These are phyloP conservation scores for Acronicta psi DNA, from an alignment of 2,888 invertebrate species.

Conservation along the genomic window DNA sequence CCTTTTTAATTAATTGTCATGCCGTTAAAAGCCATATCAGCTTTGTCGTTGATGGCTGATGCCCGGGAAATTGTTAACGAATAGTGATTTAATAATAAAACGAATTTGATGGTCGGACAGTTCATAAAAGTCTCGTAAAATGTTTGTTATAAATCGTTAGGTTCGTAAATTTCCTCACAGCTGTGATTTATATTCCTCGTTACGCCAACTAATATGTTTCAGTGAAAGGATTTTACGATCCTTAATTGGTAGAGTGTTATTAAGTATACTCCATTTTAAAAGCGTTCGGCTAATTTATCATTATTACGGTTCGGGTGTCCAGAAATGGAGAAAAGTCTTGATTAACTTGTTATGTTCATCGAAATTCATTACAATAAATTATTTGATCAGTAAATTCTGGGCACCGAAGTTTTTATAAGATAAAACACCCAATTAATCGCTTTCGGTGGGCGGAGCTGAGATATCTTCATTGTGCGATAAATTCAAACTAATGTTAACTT, in stretches of 20 bases:
- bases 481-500: conserved; percentile 80
- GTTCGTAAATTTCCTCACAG: conserved; percentile 61
- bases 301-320: conserved; percentile 20
- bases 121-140: conserved; percentile 83
- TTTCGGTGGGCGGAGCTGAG: conserved; percentile 74
- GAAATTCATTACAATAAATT: conserved; percentile 69
- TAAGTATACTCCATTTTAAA: conserved; percentile 30
- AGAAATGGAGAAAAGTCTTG: conserved; percentile 39
- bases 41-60: conserved; percentile 81
- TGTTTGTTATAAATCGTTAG: conserved; percentile 69
- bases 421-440: conserved; percentile 75
- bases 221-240: conserved; percentile 42
- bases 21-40: conserved; percentile 87
- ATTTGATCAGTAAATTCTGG: conserved; percentile 68
- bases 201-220: conserved; percentile 40
- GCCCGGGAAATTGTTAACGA: conserved; percentile 83
- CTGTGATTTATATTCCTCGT: conserved; percentile 60
- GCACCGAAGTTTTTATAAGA: conserved; percentile 64
- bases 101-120: conserved; percentile 77
- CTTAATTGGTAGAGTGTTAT: conserved; percentile 29
- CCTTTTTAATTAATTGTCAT: conserved; percentile 88
- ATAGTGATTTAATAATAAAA: conserved; percentile 86
- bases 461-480: conserved; percentile 84
- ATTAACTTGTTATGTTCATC: conserved; percentile 61
- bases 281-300: conserved; percentile 43